Conservation (phyloP, 2,797 vertebrate genomes). For the Girardinus metallicus region DNA sequence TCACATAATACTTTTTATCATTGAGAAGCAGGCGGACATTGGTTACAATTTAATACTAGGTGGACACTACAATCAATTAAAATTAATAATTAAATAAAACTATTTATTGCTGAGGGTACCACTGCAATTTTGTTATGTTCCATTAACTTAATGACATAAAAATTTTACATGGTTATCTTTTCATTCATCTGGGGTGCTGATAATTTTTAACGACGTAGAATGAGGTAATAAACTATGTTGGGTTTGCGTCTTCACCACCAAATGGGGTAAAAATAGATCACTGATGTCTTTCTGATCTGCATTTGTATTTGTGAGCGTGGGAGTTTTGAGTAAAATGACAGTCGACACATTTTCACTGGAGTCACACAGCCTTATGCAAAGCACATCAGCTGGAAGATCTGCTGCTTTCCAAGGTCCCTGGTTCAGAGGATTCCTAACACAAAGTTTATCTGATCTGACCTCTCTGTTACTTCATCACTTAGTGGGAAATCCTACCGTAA, state of each 20-base stretch:
- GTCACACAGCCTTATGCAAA: background rate
- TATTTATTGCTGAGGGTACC: no score
- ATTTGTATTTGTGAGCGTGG: background rate
- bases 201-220: background rate
- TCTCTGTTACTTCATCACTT: slow-evolving; percentile 34
- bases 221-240: background rate
- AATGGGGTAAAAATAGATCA: background rate
- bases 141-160: no score
- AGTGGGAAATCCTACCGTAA: slow-evolving; percentile 59
- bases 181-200: background rate
- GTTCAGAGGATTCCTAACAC: slow-evolving; percentile 23
- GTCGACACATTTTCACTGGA: slow-evolving; percentile 7
- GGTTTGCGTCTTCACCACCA: background rate
- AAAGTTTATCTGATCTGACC: slow-evolving; percentile 51
- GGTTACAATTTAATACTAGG: background rate
- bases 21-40: background rate
- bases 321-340: slow-evolving; percentile 7
- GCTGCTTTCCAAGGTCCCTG: slow-evolving; percentile 27
- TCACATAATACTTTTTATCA: background rate
- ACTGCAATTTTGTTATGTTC: no score
- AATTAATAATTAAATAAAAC: background rate
- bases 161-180: background rate
- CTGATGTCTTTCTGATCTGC: background rate
- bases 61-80: background rate
- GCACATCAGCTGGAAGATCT: slow-evolving; percentile 9